Evolutionary conservation across 1,140 invertebrate species (phyloP), one percentile per base, ranked within the genome.

Genomic region (Eriocheir sinensis): DNA sequence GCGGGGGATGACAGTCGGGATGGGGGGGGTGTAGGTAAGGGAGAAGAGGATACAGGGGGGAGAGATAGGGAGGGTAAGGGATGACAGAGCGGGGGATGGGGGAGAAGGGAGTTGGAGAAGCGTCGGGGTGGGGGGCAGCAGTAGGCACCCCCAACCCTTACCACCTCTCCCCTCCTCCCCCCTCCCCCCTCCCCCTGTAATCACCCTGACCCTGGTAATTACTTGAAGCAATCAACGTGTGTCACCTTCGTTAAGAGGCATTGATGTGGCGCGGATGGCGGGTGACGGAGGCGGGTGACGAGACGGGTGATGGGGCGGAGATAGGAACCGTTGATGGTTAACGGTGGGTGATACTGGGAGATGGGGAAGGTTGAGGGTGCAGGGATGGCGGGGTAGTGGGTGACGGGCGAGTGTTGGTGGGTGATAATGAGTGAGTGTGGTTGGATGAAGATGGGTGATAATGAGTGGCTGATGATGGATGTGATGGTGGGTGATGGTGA

Each of bases 181-280:
- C 21, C 44, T 41, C 44, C n/a, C 91, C 72, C 91, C 41, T 34
- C 36, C 79, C 79, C 38, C 38, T 48, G 15, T 83, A 38, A 27
- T 80, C 38, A 27, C 80, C 80, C 38, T 85, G 38, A 3, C 72
- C 36, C 32, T n/a, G 88, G 88, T 44, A 44, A 48, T 89, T 89
- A 32, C 48, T 41, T 38, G 88, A 44, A 40, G 88, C 48, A 44
- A 48, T 89, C 40, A 89, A 48, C 30, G 88, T 41, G 27, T 89
- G 88, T 89, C 40, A 44, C 40, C 40, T 41, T 32, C 30, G 40
- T 41, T 89, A 48, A 32, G 41, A 44, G 88, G 88, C 41, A 44
- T 41, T 89, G 40, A 32, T 41, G 34, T 32, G 40, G 40, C 48
- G 88, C 32, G 88, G 88, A 48, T 41, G 88, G 88, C 41, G 40